These are phyloP conservation scores for Nymphalis io DNA, from an alignment of 1,140 invertebrate species.

Conservation along the genomic window DNA sequence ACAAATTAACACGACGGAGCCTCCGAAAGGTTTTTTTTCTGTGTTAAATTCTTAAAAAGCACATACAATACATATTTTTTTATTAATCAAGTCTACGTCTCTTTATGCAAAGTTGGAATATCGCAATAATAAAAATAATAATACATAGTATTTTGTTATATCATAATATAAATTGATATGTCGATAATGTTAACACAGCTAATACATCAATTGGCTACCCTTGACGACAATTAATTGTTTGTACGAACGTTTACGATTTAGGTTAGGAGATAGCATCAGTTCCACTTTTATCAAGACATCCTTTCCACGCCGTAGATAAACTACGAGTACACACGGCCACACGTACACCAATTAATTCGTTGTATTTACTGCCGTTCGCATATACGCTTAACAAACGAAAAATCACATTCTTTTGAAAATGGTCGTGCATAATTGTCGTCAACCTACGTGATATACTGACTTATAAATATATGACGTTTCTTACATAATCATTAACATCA, in stretches of 20 bases:
- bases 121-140: too few relatives aligned
- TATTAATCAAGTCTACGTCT: too few relatives aligned
- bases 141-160: too few relatives aligned
- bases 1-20: too few relatives aligned
- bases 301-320: conserved; percentile 35
- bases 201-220: conserved; percentile 30
- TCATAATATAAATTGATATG: background rate
- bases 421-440: background rate
- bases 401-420: background rate
- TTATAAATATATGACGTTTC: background rate
- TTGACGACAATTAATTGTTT: conserved; percentile 25
- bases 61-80: too few relatives aligned
- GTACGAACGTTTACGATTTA: conserved; percentile 35
- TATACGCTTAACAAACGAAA: background rate
- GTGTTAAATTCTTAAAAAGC: too few relatives aligned
- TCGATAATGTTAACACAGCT: conserved; percentile 21
- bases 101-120: too few relatives aligned
- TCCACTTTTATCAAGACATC: conserved; percentile 39
- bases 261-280: conserved; percentile 37
- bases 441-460: background rate
- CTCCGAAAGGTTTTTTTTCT: too few relatives aligned
- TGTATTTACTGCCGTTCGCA: background rate
- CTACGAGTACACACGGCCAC: conserved; percentile 14
- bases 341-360: conserved; percentile 1
- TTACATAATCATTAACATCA: background rate